A percentile compares a stretch with the other conserved stretches of the same genome.
Conservation (phyloP, 2,888 invertebrate species). For the Trichopoda pennipes region DNA sequence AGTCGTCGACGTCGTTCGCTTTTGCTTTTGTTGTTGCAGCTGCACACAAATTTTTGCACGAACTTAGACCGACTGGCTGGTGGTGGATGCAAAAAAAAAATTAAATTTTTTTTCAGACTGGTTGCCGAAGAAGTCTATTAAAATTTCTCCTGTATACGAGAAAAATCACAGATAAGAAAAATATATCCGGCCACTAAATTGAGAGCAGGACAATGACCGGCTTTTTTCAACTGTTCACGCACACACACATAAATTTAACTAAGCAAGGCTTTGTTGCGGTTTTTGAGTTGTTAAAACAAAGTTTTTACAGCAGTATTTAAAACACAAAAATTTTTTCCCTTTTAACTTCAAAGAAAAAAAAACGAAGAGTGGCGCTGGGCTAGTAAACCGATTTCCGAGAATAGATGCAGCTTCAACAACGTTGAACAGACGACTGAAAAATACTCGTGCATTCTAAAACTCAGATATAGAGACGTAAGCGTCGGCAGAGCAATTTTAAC, state of each 20-base stretch:
- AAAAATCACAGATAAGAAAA: conserved; percentile 39
- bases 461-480: conserved; percentile 25
- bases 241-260: background rate
- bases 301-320: too few species aligned
- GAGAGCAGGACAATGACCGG: conserved; percentile 62
- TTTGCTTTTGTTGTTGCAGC: conserved; percentile 41
- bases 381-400: conserved; percentile 23
- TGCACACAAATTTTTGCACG: conserved; percentile 50
- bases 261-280: background rate
- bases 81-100: conserved; percentile 28
- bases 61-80: conserved; percentile 11
- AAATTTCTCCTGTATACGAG: conserved; percentile 38
- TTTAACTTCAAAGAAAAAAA: background rate
- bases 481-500: conserved; percentile 36
- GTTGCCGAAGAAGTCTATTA: conserved; percentile 13
- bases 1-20: conserved; percentile 43
- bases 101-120: conserved; percentile 35
- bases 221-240: conserved; percentile 23
- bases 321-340: background rate
- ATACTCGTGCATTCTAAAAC: conserved; percentile 35
- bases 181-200: conserved; percentile 52
- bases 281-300: background rate
- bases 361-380: background rate
- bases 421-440: conserved; percentile 55
- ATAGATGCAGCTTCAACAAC: conserved; percentile 59